Percentiles rank a stretch among this genome's conserved stretches.
Evolutionary conservation across 1,140 invertebrate genomes (phyloP).

Genomic region (Drosophila watanabei): DNA sequence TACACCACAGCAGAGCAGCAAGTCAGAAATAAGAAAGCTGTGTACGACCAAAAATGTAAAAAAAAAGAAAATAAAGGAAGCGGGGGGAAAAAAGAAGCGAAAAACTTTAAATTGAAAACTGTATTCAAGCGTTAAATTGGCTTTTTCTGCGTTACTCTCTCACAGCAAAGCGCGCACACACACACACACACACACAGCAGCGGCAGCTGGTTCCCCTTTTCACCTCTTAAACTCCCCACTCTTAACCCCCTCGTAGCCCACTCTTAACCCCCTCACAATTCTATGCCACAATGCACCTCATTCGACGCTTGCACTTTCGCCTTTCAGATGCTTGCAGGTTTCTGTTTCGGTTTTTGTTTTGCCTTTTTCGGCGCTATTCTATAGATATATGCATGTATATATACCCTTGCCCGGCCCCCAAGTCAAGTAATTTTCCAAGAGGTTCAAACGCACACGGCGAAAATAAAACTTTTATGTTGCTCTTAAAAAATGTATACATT

Average conservation of each 20-base stretch:
- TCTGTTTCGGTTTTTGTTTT: conserved; percentile 12
- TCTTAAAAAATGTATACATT: conserved; percentile 1
- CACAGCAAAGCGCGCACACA: conserved; percentile 32
- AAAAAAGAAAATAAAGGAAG: conserved; percentile 12
- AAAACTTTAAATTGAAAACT: conserved; percentile 85
- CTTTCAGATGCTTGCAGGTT: conserved; percentile 34
- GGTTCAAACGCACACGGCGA: background rate
- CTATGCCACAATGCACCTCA: conserved; percentile 50
- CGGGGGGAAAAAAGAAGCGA: conserved; percentile 64
- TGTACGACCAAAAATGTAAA: background rate
- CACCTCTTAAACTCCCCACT: conserved; percentile 7
- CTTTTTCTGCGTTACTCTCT: conserved; percentile 66
- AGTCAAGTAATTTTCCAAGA: conserved; percentile 32
- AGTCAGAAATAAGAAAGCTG: conserved; percentile 48
- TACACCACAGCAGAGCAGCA: conserved; percentile 27
- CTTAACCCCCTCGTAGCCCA: background rate
- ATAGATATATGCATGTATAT: background rate
- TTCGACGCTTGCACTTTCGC: conserved; percentile 40
- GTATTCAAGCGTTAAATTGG: conserved; percentile 84
- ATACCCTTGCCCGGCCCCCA: background rate
- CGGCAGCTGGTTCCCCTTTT: conserved; percentile 11
- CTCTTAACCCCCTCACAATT: conserved; percentile 23
- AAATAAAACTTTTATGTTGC: conserved; percentile 34
- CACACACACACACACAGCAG: conserved; percentile 18
- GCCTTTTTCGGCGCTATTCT: conserved; percentile 21